Conservation (phyloP, 2,888 invertebrate species). For the Tillus elongatus region DNA sequence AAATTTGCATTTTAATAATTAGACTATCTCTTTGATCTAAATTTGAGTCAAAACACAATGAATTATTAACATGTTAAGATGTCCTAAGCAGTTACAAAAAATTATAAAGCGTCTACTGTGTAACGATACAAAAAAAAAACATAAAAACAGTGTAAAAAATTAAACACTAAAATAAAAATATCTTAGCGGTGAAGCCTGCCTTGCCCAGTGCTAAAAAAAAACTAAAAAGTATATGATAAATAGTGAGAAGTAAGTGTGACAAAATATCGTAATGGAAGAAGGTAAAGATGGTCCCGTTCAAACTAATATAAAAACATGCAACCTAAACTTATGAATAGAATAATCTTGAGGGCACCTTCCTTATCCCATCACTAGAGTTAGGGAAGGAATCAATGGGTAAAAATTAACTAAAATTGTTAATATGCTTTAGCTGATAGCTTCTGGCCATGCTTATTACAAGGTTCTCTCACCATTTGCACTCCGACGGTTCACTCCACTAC, state of each 20-base stretch:
- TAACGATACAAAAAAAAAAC: too few relatives aligned
- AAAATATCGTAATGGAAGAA: slow-evolving; percentile 39
- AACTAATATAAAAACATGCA: slow-evolving; percentile 19
- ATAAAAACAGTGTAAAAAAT: too few relatives aligned
- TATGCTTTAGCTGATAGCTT: slow-evolving; percentile 25
- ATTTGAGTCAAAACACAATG: too few relatives aligned
- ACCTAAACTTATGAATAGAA: slow-evolving; percentile 22
- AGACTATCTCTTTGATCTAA: neutral
- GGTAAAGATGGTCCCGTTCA: slow-evolving; percentile 37
- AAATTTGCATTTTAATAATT: too few relatives aligned
- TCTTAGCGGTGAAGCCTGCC: neutral
- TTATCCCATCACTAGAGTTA: slow-evolving; percentile 58
- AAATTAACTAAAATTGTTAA: slow-evolving; percentile 30
- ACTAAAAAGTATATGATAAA: neutral
- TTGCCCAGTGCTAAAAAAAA: neutral
- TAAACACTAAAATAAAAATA: neutral
- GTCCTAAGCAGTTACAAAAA: neutral
- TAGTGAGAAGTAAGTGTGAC: slow-evolving; percentile 9
- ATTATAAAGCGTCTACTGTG: too few relatives aligned
- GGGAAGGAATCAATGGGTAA: slow-evolving; percentile 32
- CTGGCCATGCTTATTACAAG: slow-evolving; percentile 34
- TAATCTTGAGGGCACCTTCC: slow-evolving; percentile 59
- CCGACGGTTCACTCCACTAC: slow-evolving; percentile 7
- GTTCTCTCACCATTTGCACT: slow-evolving; percentile 35
- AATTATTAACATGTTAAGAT: slow-evolving; percentile 3